Base-by-base conservation (phyloP, 2,113 vertebrate species). In the Apaloderma vittatum region DNA sequence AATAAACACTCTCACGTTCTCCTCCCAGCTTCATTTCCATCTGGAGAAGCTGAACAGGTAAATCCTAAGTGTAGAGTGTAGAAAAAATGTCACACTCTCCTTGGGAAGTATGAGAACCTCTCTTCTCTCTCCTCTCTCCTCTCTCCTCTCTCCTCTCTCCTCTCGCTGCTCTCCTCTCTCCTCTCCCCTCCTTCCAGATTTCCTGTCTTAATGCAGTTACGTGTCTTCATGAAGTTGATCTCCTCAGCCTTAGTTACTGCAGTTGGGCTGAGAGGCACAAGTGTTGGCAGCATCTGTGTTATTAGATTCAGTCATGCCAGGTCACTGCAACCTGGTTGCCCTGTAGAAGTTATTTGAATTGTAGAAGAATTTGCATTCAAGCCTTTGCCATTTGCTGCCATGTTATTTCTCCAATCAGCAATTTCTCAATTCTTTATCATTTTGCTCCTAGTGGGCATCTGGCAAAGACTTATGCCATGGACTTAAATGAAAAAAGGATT, bases 321-420 rank as follows among this genome's bases (percentile, higher is more conserved):
- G 21, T 34, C 58, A 37, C 17, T 12, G 19, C 9, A 30, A 24
- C 9, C 4, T 0, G 1, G 18, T 11, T 9, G 40, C 40, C 12
- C 40, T 40, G 40, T 40, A 40, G 40, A 40, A 40, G 40, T 40
- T 40, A 40, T 40, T 11, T 40, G 40, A 40, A 40, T 40, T 40
- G 40, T 40, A 40, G 12, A 40, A 40, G 40, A 11, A 21, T 74
- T 66, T 80, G 36, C 40, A 68, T 52, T 5, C 40, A 65, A 73
- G 54, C 11, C 54, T 85, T 74, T 92, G 36, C 27, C n/a, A 11
- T 36, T 90, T 70, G 32, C 17, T 74, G 13, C 37, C 1, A 2
- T 29, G 24, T 59, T 32, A 32, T 54, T 76, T 65, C 45, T 75
- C 91, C 76, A 77, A 75, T 94, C 86, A 95, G 32, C 29, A 63